Evolutionary conservation across 2,888 invertebrate genomes (phyloP), one percentile per base, ranked within the genome.

Genomic region (Yponomeuta evonymella): DNA sequence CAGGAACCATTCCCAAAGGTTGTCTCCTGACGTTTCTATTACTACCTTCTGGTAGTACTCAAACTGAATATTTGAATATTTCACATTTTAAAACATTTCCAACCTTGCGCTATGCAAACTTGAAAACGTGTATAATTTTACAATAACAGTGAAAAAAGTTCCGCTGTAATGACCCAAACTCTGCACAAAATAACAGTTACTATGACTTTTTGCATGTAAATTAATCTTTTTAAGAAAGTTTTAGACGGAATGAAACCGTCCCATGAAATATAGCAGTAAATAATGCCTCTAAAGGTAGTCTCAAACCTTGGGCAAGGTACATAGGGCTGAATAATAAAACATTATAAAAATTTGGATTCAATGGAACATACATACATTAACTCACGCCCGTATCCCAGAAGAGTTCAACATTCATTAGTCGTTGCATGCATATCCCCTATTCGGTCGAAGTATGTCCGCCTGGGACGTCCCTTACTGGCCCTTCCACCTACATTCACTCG

Each of bases 131-230:
- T 58, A 58, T 58, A 58, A 58, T 58, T 58, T 58, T 15, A 58
- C 51, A 58, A 58, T 58, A 58, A 58, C 51, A 58, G 51, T 58
- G 51, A 58, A 58, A 58, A 58, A 58, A 58, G 51, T 58, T 58
- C 5, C 51, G 51, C 51, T 15, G 15, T 58, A 58, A 58, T 58
- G 51, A 15, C 51, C 51, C 51, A 15, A 58, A 58, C 51, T 58
- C 15, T 58, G 51, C 51, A 58, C 51, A 15, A 43, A 43, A 15
- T 15, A 58, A 58, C 51, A 15, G 15, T 15, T 58, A 58, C 51
- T 58, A 58, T 58, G 51, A 58, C 51, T 58, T 58, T 58, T 15
- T 58, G 51, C 51, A 58, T 58, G 51, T 58, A 58, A 58, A 58
- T 58, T 58, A 15, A 58, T 58, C 51, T 58, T 58, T 58, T 58